These are phyloP conservation scores for Siniperca undulata DNA, from an alignment of 2,797 vertebrate genomes.

Conservation along the genomic window DNA sequence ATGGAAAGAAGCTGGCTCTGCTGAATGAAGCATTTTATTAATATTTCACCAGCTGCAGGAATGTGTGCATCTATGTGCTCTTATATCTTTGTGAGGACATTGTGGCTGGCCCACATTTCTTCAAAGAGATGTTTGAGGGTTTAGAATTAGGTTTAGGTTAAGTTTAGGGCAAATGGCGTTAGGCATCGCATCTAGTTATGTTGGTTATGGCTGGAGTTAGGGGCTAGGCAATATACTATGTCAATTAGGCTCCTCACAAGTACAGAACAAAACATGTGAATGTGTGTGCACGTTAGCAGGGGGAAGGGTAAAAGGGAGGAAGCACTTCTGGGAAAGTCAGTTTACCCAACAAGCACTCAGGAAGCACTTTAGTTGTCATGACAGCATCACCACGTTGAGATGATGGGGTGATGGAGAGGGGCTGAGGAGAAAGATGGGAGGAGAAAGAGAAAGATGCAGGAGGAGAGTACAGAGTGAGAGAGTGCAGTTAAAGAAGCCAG, in stretches of 20 bases:
- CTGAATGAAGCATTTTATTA: slow-evolving; percentile 76
- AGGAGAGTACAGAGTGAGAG: slow-evolving; percentile 7
- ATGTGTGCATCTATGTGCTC: slow-evolving; percentile 19
- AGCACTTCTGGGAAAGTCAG: slow-evolving; percentile 78
- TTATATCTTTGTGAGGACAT: slow-evolving; percentile 41
- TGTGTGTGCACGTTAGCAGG: slow-evolving; percentile 39
- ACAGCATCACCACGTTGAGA: slow-evolving; percentile 68
- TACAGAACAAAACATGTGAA: slow-evolving; percentile 2
- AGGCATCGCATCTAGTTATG: not conserved
- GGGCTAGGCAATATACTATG: not conserved
- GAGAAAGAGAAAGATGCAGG: slow-evolving; percentile 9
- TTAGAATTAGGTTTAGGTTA: not conserved
- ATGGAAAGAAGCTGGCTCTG: slow-evolving; percentile 55
- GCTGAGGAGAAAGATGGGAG: slow-evolving; percentile 11
- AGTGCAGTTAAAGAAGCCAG: slow-evolving; percentile 30
- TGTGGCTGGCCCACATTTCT: not conserved
- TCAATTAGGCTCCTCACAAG: slow-evolving; percentile 34
- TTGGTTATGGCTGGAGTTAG: not conserved
- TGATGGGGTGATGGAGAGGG: slow-evolving; percentile 69
- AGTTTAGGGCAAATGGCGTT: not conserved
- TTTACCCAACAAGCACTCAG: slow-evolving; percentile 83
- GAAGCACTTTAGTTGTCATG: slow-evolving; percentile 83
- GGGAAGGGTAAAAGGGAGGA: slow-evolving; percentile 57
- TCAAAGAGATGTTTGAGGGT: not conserved
- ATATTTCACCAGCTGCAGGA: slow-evolving; percentile 79